A percentile compares a stretch with the other conserved stretches of the same genome.
phyloP scores from a whole-genome alignment of 2,797 vertebrate genomes.

The Oryzias sinensis region DNA sequence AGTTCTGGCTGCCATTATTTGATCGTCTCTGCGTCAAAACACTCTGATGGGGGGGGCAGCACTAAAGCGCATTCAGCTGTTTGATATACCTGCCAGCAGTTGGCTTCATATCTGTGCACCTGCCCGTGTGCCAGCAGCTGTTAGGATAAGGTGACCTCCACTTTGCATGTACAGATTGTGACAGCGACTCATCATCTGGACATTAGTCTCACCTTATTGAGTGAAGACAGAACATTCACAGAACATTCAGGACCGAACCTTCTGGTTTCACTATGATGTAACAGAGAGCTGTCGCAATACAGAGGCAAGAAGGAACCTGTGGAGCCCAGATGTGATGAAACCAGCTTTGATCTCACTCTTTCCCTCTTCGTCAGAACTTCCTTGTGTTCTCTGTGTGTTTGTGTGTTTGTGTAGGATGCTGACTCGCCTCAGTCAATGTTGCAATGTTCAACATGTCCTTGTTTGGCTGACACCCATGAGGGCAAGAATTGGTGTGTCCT shows the following conservation, averaged over 20 bases:
- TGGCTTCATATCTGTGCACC: slow-evolving; percentile 20
- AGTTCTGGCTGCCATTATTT: too few relatives aligned
- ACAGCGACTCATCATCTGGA: not conserved
- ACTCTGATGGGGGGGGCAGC: too few relatives aligned
- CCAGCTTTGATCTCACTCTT: slow-evolving; percentile 9
- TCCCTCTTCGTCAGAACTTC: not conserved
- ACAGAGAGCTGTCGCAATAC: slow-evolving; percentile 50
- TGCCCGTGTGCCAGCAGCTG: slow-evolving; percentile 1
- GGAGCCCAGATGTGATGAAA: slow-evolving; percentile 41
- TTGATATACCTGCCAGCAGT: slow-evolving; percentile 5
- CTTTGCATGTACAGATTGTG: slow-evolving; percentile 39
- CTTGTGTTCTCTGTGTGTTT: not conserved
- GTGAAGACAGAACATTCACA: too few relatives aligned
- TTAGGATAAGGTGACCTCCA: slow-evolving; percentile 25
- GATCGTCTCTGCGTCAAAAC: too few relatives aligned
- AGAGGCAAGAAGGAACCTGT: slow-evolving; percentile 26
- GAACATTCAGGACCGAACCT: not conserved
- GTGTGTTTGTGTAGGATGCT: too few relatives aligned
- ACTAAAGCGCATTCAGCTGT: not conserved
- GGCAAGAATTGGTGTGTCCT: slow-evolving; percentile 8
- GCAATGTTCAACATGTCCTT: too few relatives aligned
- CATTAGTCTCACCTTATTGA: too few relatives aligned
- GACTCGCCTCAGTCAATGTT: too few relatives aligned
- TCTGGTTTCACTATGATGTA: slow-evolving; percentile 30
- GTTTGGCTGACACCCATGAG: not conserved